Percentiles rank a stretch among this genome's conserved stretches.
These are phyloP conservation scores for Tipula unca DNA, from an alignment of 2,888 invertebrate genomes.

Conservation along the genomic window DNA sequence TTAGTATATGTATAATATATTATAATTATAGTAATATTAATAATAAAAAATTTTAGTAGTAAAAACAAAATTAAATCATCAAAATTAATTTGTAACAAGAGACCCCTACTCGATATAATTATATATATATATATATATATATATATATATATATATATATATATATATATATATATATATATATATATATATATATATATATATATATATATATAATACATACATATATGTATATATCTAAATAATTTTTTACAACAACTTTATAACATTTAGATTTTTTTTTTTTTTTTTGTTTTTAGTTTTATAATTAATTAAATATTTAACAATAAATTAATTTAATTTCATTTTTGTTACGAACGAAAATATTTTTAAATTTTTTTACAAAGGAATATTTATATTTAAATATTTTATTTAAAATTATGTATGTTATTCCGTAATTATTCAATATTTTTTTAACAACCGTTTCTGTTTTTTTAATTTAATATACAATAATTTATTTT, in stretches of 20 bases:
- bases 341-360: slow-evolving; percentile 3
- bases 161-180: too few relatives aligned
- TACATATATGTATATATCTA: too few relatives aligned
- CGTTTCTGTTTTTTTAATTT: neutral
- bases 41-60: neutral
- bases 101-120: neutral
- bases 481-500: neutral
- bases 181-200: too few relatives aligned
- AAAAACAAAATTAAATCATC: neutral
- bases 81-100: neutral
- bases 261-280: neutral
- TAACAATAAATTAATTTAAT: neutral
- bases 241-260: neutral
- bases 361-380: neutral
- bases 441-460: neutral
- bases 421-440: neutral
- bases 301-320: slow-evolving; percentile 8
- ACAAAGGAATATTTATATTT: neutral
- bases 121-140: too few relatives aligned
- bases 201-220: too few relatives aligned
- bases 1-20: neutral
- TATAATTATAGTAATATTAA: neutral
- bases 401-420: neutral
- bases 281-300: neutral
- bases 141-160: too few relatives aligned